phyloP scores from a whole-genome alignment of 2,888 invertebrate genomes.

The Cataglyphis rosenhaueri region DNA sequence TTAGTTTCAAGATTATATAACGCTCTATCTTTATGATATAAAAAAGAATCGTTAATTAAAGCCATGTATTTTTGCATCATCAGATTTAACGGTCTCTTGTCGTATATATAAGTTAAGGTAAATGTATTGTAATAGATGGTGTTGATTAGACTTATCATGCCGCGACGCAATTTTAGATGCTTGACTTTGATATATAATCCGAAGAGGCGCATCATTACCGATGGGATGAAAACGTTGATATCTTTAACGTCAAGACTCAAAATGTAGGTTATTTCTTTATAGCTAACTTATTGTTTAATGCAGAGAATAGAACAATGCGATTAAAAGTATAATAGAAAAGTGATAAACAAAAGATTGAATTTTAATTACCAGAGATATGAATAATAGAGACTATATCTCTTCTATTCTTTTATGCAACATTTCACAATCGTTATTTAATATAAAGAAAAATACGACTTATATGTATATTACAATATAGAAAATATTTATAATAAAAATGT shows the following conservation, averaged over 20 bases:
- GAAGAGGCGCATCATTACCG: background rate
- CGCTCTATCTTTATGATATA: background rate
- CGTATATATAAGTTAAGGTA: slow-evolving; percentile 1
- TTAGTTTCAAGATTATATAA: background rate
- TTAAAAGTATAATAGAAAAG: background rate
- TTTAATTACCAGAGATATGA: background rate
- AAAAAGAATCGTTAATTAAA: slow-evolving; percentile 37
- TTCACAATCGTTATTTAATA: slow-evolving; percentile 2
- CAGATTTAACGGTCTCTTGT: background rate
- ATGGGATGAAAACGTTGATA: background rate
- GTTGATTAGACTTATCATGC: slow-evolving; percentile 17
- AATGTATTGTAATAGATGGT: slow-evolving; percentile 12
- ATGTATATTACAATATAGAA: background rate
- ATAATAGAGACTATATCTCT: background rate
- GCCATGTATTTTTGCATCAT: background rate
- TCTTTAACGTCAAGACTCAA: background rate
- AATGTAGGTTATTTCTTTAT: slow-evolving; percentile 6
- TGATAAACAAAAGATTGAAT: background rate
- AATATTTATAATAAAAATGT: slow-evolving; percentile 9
- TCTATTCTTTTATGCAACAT: background rate
- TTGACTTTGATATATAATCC: slow-evolving; percentile 8
- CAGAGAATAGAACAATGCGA: background rate
- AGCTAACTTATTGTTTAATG: slow-evolving; percentile 22
- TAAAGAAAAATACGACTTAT: background rate
- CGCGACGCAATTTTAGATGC: slow-evolving; percentile 8